Conservation (phyloP, 2,888 invertebrate species). For the Carcina quercana region DNA sequence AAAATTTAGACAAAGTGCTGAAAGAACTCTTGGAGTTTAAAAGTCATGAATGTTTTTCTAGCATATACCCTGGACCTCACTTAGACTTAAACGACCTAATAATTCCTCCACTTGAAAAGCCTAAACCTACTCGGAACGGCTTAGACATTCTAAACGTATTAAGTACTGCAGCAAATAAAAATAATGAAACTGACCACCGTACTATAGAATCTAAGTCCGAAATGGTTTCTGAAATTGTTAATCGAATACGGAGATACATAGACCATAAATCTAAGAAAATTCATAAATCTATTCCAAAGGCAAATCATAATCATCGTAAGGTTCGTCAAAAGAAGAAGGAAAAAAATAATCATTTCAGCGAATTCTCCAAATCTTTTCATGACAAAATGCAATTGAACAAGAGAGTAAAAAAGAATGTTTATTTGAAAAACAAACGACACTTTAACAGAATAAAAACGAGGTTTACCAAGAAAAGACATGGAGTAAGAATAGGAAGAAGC, state of each 20-base stretch:
- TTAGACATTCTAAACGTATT: too few relatives aligned
- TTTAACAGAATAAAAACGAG: background rate
- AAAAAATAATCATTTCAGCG: too few relatives aligned
- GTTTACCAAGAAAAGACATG: slow-evolving; percentile 7
- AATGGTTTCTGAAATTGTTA: slow-evolving; percentile 41
- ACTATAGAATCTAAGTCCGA: too few relatives aligned
- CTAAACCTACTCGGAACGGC: slow-evolving; percentile 6
- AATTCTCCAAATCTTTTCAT: too few relatives aligned
- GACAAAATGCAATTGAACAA: too few relatives aligned
- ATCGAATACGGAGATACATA: slow-evolving; percentile 53
- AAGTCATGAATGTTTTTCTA: slow-evolving; percentile 31
- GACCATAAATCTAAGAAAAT: slow-evolving; percentile 35
- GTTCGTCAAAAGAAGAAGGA: slow-evolving; percentile 14
- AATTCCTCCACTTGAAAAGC: too few relatives aligned
- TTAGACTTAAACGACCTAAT: slow-evolving; percentile 42
- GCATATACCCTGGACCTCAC: slow-evolving; percentile 49
- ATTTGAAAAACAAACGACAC: slow-evolving; percentile 15
- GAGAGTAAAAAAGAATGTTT: too few relatives aligned
- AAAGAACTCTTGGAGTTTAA: slow-evolving; percentile 79
- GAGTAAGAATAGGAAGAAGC: too few relatives aligned
- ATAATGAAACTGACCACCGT: too few relatives aligned
- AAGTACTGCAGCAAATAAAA: too few relatives aligned
- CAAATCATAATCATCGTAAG: slow-evolving; percentile 26
- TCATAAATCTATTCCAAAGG: slow-evolving; percentile 27
- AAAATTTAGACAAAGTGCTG: slow-evolving; percentile 82